Conservation (phyloP, 1,140 invertebrate species). For the Drosophila lacteicornis region DNA sequence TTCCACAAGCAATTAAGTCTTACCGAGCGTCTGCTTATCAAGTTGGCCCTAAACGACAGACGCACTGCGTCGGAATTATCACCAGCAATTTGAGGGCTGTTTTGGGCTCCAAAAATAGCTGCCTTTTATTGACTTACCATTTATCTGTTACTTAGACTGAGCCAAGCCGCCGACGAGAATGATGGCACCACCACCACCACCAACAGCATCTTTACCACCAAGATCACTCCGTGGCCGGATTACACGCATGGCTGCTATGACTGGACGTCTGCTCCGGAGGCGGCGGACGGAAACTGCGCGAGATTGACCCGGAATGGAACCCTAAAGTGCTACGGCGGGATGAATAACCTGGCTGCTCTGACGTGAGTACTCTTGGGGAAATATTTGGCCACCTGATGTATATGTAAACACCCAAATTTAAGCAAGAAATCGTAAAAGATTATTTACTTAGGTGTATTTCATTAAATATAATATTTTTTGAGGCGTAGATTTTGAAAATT, state of each 20-base stretch:
- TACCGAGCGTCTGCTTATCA: slow-evolving; percentile 50
- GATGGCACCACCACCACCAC: background rate
- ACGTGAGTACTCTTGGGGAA: slow-evolving; percentile 40
- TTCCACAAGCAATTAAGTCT: slow-evolving; percentile 36
- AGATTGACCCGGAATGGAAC: slow-evolving; percentile 47
- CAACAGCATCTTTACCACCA: background rate
- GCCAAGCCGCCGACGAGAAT: slow-evolving; percentile 12
- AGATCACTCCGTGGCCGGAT: background rate
- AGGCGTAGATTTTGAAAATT: background rate
- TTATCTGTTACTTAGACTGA: slow-evolving; percentile 26
- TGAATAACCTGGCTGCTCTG: slow-evolving; percentile 68
- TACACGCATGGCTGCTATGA: slow-evolving; percentile 54
- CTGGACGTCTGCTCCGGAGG: slow-evolving; percentile 69
- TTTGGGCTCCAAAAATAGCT: slow-evolving; percentile 34
- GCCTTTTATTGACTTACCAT: slow-evolving; percentile 23
- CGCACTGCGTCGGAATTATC: slow-evolving; percentile 40
- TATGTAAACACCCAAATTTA: background rate
- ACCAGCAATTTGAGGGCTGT: slow-evolving; percentile 26
- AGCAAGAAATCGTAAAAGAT: background rate
- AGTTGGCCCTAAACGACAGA: slow-evolving; percentile 24
- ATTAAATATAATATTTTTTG: background rate
- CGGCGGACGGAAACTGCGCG: slow-evolving; percentile 70
- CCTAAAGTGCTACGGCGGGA: slow-evolving; percentile 76
- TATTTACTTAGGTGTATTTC: background rate
- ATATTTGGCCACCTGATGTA: background rate